Evolutionary conservation across 2,888 invertebrate species (phyloP), one percentile per base, ranked within the genome.

Genomic region (Morinoia aosen): DNA sequence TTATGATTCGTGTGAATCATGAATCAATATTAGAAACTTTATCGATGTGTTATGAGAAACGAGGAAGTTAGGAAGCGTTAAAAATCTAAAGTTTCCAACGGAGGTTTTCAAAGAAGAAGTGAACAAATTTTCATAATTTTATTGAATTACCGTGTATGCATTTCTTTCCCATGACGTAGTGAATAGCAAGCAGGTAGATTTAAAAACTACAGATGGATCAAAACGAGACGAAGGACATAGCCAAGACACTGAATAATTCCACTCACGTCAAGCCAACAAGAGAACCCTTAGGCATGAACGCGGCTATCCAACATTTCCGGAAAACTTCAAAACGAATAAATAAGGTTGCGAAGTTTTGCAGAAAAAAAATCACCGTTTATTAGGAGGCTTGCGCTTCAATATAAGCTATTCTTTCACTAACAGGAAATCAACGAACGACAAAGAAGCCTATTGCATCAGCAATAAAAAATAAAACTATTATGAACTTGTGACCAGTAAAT

Each of bases 401-500:
- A 76, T 10, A 16, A 76, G 2, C 76, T 76, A 76, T 76, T 76
- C 3, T 25, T 76, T 76, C 76, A 33, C 33, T 76, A 76, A 76
- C 0, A 76, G 33, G 76, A 76, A 76, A 76, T 33, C 33, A 76
- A 76, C 76, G 76, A 76, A 76, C 76, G 76, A 76, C 25, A 10
- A 76, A 10, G 33, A 76, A 76, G 25, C 8, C 25, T 76, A 76
- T 33, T 33, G 76, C 76, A 76, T 76, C 76, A 76, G 76, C 76
- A 76, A 76, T 33, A 76, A 76, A 16, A 76, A 76, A 76, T 3
- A 25, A 25, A 76, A 25, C 76, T 76, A 76, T 76, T 19, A 76
- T 76, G 76, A 76, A 33, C 76, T 76, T 76, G 76, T 76, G 76
- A 76, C 76, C 76, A 76, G 76, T 76, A 76, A 76, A 33, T 76